Conservation (phyloP, 2,888 invertebrate species). For the Cryptocheilus praepositus region DNA sequence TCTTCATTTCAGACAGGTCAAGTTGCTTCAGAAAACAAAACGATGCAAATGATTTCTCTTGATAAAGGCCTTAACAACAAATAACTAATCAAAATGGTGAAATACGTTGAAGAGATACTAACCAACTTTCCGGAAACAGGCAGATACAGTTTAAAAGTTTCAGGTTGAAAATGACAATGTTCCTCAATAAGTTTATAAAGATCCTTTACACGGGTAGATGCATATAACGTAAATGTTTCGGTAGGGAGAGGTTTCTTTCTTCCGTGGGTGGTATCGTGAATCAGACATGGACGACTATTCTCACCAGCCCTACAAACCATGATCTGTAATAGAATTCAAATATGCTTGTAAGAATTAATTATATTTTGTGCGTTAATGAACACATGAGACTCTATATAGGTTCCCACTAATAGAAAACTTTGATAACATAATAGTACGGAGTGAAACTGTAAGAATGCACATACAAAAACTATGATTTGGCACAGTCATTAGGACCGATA, state of each 20-base stretch:
- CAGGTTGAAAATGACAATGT: constrained; percentile 25
- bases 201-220: constrained; percentile 36
- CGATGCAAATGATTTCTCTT: neutral
- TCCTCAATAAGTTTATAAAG: constrained; percentile 39
- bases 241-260: neutral
- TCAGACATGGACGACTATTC: constrained; percentile 50
- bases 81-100: neutral
- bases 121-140: constrained; percentile 27
- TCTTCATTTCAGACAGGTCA: constrained; percentile 72
- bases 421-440: no score
- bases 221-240: constrained; percentile 25
- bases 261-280: neutral
- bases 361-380: no score
- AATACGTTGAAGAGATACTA: constrained; percentile 18
- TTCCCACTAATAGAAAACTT: no score
- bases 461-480: no score
- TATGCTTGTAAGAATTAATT: neutral
- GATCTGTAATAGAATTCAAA: constrained; percentile 65
- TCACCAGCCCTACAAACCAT: constrained; percentile 76
- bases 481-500: no score
- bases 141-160: constrained; percentile 33
- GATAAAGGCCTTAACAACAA: neutral
- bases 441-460: no score
- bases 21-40: constrained; percentile 63
- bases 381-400: no score